These are phyloP conservation scores for Labeo calbasu DNA, from an alignment of 2,797 vertebrate genomes.

Conservation along the genomic window DNA sequence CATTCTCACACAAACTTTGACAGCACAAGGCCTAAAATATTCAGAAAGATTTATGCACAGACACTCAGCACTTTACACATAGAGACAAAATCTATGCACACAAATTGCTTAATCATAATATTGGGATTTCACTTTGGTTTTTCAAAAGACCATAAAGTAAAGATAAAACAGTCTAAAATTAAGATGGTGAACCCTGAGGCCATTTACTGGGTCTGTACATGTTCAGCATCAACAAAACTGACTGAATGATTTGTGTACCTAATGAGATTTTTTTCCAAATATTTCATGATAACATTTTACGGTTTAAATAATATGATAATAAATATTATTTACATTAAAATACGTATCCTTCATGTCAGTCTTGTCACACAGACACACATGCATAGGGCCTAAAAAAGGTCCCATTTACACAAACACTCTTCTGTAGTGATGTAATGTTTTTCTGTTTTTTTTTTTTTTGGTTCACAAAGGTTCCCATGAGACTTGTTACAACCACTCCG, in stretches of 20 bases:
- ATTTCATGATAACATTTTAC: neutral
- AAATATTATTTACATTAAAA: neutral
- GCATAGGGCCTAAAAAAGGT: neutral
- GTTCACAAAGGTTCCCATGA: neutral
- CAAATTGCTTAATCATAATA: neutral
- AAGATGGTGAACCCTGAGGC: neutral
- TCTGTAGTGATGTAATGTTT: conserved; percentile 20
- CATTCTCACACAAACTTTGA: neutral
- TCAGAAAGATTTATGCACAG: neutral
- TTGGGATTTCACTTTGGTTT: neutral
- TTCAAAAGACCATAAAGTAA: neutral
- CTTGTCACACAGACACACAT: neutral
- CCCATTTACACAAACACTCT: neutral
- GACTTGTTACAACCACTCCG: neutral
- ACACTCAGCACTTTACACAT: neutral
- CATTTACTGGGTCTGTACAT: neutral
- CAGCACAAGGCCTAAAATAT: neutral
- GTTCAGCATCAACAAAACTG: neutral
- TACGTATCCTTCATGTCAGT: neutral
- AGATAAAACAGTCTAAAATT: neutral
- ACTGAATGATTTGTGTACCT: neutral
- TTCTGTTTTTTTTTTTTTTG: neutral
- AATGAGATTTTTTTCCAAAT: neutral
- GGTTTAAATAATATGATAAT: neutral
- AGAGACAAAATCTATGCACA: neutral